A percentile compares a stretch with the other conserved stretches of the same genome.
Evolutionary conservation across 2,113 vertebrate species (phyloP).

Genomic region (Orthonyx spaldingii): DNA sequence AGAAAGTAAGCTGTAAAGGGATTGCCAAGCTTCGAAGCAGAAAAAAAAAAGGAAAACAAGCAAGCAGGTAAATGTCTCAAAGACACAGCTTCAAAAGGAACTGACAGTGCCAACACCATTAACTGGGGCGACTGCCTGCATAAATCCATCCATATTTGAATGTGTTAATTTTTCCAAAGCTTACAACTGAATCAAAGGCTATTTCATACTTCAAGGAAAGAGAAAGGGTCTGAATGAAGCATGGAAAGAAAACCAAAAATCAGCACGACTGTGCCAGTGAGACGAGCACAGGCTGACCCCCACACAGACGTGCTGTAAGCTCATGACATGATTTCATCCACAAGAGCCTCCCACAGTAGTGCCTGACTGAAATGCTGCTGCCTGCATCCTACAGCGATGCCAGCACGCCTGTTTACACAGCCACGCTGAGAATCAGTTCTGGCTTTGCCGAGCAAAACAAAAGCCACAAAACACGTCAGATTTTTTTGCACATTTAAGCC

Average conservation of each 20-base stretch:
- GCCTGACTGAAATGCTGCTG: neutral
- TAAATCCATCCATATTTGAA: conserved; percentile 10
- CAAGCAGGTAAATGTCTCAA: conserved; percentile 13
- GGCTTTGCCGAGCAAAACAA: accelerated
- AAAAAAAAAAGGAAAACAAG: neutral
- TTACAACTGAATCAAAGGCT: conserved; percentile 2
- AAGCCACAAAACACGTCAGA: accelerated
- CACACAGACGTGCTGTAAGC: accelerated
- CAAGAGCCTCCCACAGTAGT: neutral
- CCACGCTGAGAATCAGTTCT: neutral
- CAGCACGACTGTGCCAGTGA: neutral
- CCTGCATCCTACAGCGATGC: neutral
- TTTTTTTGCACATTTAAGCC: neutral
- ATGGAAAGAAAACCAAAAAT: neutral
- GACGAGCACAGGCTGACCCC: neutral
- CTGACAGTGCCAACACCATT: neutral
- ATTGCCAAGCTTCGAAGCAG: neutral
- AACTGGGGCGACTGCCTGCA: neutral
- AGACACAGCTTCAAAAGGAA: conserved; percentile 37
- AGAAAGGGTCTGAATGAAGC: neutral
- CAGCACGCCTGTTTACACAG: neutral
- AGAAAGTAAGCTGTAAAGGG: neutral
- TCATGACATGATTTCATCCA: neutral
- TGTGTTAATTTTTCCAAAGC: neutral
- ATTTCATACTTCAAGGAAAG: neutral